These are phyloP conservation scores for Ciconia nigra DNA, from an alignment of 2,797 vertebrate species.

Conservation along the genomic window DNA sequence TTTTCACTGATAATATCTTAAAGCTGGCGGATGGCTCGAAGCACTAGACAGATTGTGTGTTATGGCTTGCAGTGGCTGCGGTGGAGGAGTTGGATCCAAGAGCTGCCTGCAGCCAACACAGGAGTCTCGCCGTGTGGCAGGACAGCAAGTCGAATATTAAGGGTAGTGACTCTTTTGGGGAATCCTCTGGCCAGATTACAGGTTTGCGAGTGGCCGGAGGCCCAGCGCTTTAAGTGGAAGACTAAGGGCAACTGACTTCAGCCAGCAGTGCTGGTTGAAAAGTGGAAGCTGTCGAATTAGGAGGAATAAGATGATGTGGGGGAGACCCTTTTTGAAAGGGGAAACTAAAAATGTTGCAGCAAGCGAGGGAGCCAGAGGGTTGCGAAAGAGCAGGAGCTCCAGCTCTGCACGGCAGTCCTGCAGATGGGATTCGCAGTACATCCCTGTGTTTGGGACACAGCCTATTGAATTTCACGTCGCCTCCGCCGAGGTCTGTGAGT, in stretches of 20 bases:
- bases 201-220: not conserved
- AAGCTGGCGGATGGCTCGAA: not conserved
- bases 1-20: not conserved
- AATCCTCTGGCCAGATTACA: not conserved
- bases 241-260: not conserved
- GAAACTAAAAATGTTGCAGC: not conserved
- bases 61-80: not conserved
- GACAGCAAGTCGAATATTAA: not conserved
- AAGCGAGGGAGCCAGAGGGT: not conserved
- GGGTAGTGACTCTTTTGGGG: not conserved
- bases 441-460: fast-evolving
- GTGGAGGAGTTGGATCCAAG: not conserved
- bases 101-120: not conserved
- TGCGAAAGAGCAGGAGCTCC: not conserved
- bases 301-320: not conserved
- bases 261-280: not conserved
- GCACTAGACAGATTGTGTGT: not conserved
- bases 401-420: fast-evolving
- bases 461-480: fast-evolving
- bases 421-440: fast-evolving
- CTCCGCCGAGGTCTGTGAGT: fast-evolving
- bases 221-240: not conserved
- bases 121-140: fast-evolving
- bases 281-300: not conserved
- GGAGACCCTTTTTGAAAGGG: not conserved